phyloP scores from a whole-genome alignment of 2,888 invertebrate genomes.

The Argyresthia albistria region DNA sequence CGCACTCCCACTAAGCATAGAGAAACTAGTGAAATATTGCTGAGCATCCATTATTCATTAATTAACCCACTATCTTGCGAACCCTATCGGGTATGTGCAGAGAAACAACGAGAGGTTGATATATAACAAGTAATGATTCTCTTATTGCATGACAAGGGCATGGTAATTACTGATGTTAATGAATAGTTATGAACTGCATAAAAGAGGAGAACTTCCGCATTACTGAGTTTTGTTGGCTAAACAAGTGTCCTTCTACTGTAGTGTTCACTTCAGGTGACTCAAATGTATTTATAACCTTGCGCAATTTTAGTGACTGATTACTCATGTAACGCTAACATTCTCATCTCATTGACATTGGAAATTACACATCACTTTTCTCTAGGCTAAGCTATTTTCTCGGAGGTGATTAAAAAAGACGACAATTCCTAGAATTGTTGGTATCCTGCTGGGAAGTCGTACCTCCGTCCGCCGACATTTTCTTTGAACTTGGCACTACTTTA shows the following conservation, averaged over 20 bases:
- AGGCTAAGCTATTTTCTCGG: neutral
- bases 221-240: neutral
- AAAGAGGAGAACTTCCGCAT: neutral
- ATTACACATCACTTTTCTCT: neutral
- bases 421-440: conserved; percentile 20
- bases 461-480: conserved; percentile 6
- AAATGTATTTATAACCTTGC: no score
- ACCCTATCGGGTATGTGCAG: neutral
- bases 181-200: neutral
- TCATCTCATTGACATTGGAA: neutral
- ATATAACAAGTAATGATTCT: neutral
- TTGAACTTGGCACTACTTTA: conserved; percentile 11
- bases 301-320: no score
- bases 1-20: conserved; percentile 19
- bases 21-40: conserved; percentile 51
- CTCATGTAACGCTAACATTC: no score
- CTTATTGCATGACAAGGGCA: neutral
- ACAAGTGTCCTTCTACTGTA: neutral
- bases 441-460: conserved; percentile 11
- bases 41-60: conserved; percentile 56
- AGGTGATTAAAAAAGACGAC: neutral
- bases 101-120: neutral
- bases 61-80: conserved; percentile 40
- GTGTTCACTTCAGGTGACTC: no score
- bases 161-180: neutral